These are phyloP conservation scores for Nyctereutes procyonoides DNA, from an alignment of 2,113 vertebrate species.

Conservation along the genomic window DNA sequence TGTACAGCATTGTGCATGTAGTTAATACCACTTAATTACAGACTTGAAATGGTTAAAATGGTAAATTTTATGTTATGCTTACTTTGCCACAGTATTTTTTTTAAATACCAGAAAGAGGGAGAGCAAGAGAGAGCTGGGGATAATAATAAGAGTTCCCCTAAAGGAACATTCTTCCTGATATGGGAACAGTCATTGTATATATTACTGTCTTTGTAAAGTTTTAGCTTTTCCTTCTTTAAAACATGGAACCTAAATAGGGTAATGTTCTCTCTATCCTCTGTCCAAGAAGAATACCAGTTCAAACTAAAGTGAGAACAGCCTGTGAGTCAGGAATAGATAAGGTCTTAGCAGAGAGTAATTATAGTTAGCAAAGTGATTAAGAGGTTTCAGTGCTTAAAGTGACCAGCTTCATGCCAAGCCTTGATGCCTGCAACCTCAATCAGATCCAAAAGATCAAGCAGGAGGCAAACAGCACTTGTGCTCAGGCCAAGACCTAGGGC, in stretches of 20 bases:
- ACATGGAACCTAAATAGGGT: not conserved
- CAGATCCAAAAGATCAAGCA: constrained; percentile 44
- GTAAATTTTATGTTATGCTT: not conserved
- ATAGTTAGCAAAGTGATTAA: constrained; percentile 66
- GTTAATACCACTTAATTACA: not conserved
- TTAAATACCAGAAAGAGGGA: not conserved
- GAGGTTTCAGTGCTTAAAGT: constrained; percentile 46
- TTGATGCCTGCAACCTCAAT: not conserved
- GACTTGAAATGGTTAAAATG: not conserved
- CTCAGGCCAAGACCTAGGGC: not conserved
- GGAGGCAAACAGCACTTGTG: not conserved
- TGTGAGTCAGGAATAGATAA: constrained; percentile 58
- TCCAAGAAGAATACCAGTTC: constrained; percentile 54
- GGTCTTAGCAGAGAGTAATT: constrained; percentile 64
- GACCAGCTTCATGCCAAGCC: constrained; percentile 56
- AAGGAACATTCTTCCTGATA: not conserved
- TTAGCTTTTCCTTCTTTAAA: constrained; percentile 34
- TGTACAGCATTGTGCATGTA: not conserved
- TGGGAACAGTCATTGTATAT: not conserved
- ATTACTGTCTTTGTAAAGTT: not conserved
- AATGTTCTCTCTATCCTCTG: not conserved
- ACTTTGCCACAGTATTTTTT: not conserved
- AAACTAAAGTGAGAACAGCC: constrained; percentile 51
- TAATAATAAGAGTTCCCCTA: not conserved
- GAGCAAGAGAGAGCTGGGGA: not conserved